Evolutionary conservation across 1,140 invertebrate genomes (phyloP).

Genomic region (Meteorus sp.): DNA sequence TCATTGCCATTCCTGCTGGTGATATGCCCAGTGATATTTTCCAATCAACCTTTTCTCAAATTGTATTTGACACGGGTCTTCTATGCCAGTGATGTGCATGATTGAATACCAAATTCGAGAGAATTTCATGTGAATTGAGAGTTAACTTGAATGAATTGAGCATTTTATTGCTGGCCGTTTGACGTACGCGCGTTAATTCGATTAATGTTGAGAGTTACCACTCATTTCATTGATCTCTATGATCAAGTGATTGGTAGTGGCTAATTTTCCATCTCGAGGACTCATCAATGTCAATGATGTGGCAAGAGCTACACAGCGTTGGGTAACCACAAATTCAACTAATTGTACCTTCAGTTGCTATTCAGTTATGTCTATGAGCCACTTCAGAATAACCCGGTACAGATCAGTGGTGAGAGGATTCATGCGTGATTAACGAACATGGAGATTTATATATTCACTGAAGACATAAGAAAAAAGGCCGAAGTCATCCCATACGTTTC

Average conservation of each 20-base stretch:
- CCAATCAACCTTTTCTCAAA: too few species aligned
- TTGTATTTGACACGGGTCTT: too few species aligned
- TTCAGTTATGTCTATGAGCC: slow-evolving; percentile 38
- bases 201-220: too few species aligned
- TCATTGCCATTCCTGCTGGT: too few species aligned
- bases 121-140: too few species aligned
- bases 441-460: background rate
- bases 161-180: too few species aligned
- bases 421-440: slow-evolving; percentile 9
- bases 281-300: slow-evolving; percentile 26
- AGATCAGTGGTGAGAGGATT: background rate
- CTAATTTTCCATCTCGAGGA: slow-evolving; percentile 17
- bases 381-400: slow-evolving; percentile 9
- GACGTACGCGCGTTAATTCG: background rate
- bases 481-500: slow-evolving; percentile 1
- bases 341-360: slow-evolving; percentile 46
- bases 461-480: background rate
- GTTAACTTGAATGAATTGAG: too few species aligned
- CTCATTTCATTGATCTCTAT: too few species aligned
- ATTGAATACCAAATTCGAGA: too few species aligned
- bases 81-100: too few species aligned
- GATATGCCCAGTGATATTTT: too few species aligned
- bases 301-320: slow-evolving; percentile 18
- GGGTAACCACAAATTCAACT: slow-evolving; percentile 49
- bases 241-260: slow-evolving; percentile 25